Evolutionary conservation across 2,888 invertebrate genomes (phyloP).

Genomic region (Anoplius nigerrimus): DNA sequence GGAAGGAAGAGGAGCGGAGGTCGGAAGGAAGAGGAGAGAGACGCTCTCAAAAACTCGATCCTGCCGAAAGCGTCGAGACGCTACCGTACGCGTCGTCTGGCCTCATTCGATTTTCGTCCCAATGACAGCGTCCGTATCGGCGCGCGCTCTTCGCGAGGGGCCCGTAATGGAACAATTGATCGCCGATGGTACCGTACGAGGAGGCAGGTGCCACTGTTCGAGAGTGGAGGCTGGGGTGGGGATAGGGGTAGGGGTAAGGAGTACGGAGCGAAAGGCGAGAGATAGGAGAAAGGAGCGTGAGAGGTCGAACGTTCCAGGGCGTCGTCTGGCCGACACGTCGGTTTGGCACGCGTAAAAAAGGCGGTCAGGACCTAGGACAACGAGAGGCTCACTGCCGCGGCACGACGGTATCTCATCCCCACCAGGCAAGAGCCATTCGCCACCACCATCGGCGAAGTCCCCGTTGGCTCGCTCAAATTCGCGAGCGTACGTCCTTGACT

Average conservation of each 20-base stretch:
- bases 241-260: neutral
- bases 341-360: conserved; percentile 47
- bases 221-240: too few species aligned
- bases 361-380: conserved; percentile 54
- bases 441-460: conserved; percentile 17
- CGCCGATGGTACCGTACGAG: too few species aligned
- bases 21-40: neutral
- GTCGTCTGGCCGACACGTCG: conserved; percentile 21
- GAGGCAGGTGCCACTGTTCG: too few species aligned
- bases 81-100: too few species aligned
- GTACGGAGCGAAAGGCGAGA: neutral
- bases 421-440: conserved; percentile 22
- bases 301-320: neutral
- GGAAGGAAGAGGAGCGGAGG: neutral
- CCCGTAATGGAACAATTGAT: too few species aligned
- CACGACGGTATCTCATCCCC: conserved; percentile 38
- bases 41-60: neutral
- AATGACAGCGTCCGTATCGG: too few species aligned
- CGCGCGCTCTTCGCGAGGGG: too few species aligned
- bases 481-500: conserved; percentile 51
- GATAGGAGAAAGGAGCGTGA: neutral
- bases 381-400: conserved; percentile 23
- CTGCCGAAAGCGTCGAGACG: neutral
- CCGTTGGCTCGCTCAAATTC: conserved; percentile 40
- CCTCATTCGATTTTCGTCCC: too few species aligned